Evolutionary conservation across 2,113 vertebrate species (phyloP), one percentile per base, ranked within the genome.

Genomic region (Heloderma charlesbogerti): DNA sequence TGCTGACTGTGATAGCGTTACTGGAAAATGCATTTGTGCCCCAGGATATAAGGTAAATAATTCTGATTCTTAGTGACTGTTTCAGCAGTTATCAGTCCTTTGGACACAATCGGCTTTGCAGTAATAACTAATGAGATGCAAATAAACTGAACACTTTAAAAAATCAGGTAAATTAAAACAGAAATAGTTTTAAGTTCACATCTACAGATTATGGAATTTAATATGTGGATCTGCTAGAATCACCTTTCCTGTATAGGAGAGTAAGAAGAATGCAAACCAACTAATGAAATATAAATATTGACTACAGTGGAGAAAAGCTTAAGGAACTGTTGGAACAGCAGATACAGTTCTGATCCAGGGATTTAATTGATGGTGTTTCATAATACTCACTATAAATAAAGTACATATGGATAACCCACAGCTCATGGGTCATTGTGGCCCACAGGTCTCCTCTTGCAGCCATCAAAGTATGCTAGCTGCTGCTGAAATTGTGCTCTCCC

Each of bases 1-100:
- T 27, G 99, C 99, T 0, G 99, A 99, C 96, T 99, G 99, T 66
- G 98, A 99, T 95, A 98, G 98, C 13, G 98, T 98, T 95, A 99
- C 94, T 0, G 99, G 99, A 27, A 97, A 97, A 95, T 99, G 99
- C 96, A 95, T 97, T 96, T 99, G 99, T 95, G 98, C 99, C 13
- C 98, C 99, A 6, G 99, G 99, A 94, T 99, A 99, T 96, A 98
- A 97, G 98, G 99, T 99, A 97, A 97, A 94, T 95, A 45, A 66
- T 78, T 91, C 72, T 90, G 74, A 81, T 57, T 90, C 78, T 89
- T 85, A 88, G 57, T 37, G 60, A 79, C 67, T 34, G 4, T 93
- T 81, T 7, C 60, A 91, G 69, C 43, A 79, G 0, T 60, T 63
- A 7, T 1, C 66, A 1, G 66, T 91, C 45, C 81, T 88, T 89